phyloP scores from a whole-genome alignment of 2,113 vertebrate species.

The Larimichthys polyactis region DNA sequence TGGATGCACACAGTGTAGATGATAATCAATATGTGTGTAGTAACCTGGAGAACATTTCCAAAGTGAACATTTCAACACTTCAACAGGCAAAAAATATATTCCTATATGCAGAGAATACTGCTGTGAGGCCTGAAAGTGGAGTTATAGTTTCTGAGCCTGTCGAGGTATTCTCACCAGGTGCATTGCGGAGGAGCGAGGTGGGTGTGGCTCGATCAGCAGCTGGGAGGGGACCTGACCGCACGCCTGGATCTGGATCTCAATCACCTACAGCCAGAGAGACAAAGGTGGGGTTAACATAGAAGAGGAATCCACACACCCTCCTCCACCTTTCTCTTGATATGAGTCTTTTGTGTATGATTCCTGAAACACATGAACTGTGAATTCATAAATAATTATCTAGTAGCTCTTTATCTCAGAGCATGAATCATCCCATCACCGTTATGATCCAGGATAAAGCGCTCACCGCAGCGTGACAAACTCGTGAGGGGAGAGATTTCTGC shows the following conservation, averaged over 20 bases:
- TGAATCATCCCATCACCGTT: neutral
- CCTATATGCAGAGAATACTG: neutral
- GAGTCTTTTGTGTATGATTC: neutral
- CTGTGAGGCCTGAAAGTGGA: neutral
- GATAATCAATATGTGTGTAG: neutral
- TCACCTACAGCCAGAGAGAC: slow-evolving; percentile 84
- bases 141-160: neutral
- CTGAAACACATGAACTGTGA: neutral
- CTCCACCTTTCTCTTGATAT: neutral
- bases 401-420: neutral
- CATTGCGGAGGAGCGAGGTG: slow-evolving; percentile 99
- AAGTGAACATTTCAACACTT: neutral
- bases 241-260: slow-evolving; percentile 95
- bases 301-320: neutral
- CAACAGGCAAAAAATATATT: neutral
- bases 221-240: slow-evolving; percentile 98
- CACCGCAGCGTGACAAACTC: neutral
- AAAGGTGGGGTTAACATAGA: neutral
- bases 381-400: too few relatives aligned
- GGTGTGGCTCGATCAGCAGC: slow-evolving; percentile 99
- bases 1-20: neutral
- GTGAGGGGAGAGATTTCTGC: neutral
- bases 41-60: neutral
- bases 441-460: neutral
- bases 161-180: slow-evolving; percentile 92